A percentile compares a stretch with the other conserved stretches of the same genome.
Evolutionary conservation across 1,140 invertebrate genomes (phyloP).

Genomic region (Steinernema feltiae): DNA sequence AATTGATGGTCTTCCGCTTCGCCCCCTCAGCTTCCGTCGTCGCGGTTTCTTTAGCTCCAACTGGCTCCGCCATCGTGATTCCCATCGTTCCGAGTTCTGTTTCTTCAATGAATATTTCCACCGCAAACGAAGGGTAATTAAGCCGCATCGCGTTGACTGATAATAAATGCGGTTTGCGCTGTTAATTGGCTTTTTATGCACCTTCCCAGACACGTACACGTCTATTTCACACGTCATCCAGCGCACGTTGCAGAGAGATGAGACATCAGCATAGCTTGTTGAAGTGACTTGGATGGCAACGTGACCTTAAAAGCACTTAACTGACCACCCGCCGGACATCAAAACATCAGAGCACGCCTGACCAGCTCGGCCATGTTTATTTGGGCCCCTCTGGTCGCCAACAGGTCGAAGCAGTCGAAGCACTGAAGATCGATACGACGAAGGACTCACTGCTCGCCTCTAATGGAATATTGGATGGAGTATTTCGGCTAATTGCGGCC

Average conservation of each 20-base stretch:
- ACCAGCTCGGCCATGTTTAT: not conserved
- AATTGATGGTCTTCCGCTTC: too few relatives aligned
- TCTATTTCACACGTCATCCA: too few relatives aligned
- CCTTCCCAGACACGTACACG: too few relatives aligned
- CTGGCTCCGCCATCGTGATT: too few relatives aligned
- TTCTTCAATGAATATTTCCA: too few relatives aligned
- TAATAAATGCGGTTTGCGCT: too few relatives aligned
- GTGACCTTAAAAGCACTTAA: not conserved
- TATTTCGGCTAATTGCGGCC: constrained; percentile 1
- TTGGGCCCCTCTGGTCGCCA: not conserved
- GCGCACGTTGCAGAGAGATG: not conserved
- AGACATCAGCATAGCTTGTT: not conserved
- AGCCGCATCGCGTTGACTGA: too few relatives aligned
- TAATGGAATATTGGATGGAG: constrained; percentile 10
- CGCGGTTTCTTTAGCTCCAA: too few relatives aligned
- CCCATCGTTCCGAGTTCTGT: too few relatives aligned
- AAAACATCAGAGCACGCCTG: not conserved
- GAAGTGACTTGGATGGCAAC: not conserved
- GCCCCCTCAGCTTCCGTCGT: too few relatives aligned
- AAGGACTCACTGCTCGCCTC: not conserved
- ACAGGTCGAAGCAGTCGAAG: not conserved
- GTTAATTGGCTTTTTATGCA: too few relatives aligned
- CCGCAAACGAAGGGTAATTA: too few relatives aligned
- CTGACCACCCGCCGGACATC: not conserved
- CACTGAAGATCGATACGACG: not conserved